Conservation (phyloP, 2,113 vertebrate genomes). For the Serilophus lunatus region DNA sequence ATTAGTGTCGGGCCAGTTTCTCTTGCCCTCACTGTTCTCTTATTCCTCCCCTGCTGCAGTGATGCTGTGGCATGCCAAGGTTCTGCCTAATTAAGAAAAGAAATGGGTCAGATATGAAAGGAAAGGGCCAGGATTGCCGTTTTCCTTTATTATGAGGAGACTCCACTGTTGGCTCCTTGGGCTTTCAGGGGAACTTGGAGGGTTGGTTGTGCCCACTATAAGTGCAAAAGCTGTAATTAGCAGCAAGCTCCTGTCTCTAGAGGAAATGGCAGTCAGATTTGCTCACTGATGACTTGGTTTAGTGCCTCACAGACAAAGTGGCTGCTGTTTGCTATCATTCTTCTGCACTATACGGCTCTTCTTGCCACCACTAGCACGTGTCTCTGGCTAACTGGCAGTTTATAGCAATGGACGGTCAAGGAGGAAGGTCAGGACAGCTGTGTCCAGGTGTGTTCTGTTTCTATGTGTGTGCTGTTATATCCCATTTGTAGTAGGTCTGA, state of each 20-base stretch:
- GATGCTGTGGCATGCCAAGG: neutral
- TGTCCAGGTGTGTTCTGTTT: neutral
- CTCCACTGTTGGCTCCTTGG: neutral
- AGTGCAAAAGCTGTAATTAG: neutral
- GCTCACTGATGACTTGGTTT: neutral
- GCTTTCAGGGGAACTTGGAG: neutral
- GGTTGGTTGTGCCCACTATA: too few relatives aligned
- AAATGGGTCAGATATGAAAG: neutral
- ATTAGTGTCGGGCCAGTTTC: neutral
- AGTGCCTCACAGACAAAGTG: neutral
- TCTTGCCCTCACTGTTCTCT: neutral
- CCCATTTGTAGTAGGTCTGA: neutral
- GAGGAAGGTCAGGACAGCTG: neutral
- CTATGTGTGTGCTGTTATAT: neutral
- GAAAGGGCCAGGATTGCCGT: neutral
- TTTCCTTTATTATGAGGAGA: neutral
- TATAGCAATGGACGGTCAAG: accelerated
- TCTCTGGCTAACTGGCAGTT: neutral
- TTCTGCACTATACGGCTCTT: neutral
- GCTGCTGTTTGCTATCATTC: neutral
- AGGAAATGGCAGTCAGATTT: neutral
- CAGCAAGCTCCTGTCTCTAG: neutral
- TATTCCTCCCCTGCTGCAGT: accelerated
- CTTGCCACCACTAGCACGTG: neutral
- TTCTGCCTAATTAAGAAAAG: neutral